These are phyloP conservation scores for Syndactyla subalaris DNA, from an alignment of 2,797 vertebrate species.

Conservation along the genomic window DNA sequence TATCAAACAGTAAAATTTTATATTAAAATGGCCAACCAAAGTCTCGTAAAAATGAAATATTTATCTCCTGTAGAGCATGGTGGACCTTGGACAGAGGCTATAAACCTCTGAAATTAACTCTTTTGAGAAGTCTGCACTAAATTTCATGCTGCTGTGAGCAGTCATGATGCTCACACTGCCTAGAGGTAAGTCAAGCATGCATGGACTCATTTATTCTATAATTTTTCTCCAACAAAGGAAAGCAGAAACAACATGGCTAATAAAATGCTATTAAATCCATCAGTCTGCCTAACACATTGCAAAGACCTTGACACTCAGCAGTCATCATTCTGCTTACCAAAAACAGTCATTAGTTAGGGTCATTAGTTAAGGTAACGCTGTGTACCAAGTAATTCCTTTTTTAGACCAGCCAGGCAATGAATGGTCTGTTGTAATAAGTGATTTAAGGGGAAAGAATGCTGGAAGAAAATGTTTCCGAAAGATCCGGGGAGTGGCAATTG, in stretches of 20 bases:
- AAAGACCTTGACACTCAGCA: neutral
- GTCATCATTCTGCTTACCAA: neutral
- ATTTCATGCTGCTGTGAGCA: neutral
- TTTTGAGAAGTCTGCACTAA: neutral
- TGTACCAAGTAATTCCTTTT: conserved; percentile 19
- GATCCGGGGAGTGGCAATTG: conserved; percentile 15
- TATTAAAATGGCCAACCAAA: neutral
- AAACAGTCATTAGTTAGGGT: neutral
- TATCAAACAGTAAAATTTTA: neutral
- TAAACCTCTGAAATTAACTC: neutral
- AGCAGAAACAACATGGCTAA: neutral
- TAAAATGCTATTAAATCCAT: neutral
- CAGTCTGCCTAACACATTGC: neutral
- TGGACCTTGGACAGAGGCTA: neutral
- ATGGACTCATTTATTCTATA: neutral
- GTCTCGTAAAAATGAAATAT: neutral
- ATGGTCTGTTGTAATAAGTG: conserved; percentile 21
- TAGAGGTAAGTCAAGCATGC: neutral
- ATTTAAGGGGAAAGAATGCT: conserved; percentile 60
- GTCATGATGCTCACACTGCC: neutral
- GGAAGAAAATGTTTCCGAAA: conserved; percentile 46
- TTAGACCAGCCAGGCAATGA: neutral
- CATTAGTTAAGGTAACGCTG: neutral
- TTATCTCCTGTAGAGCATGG: neutral
- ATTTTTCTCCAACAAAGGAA: neutral